These are phyloP conservation scores for Hippolais icterina DNA, from an alignment of 2,113 vertebrate genomes.

Conservation along the genomic window DNA sequence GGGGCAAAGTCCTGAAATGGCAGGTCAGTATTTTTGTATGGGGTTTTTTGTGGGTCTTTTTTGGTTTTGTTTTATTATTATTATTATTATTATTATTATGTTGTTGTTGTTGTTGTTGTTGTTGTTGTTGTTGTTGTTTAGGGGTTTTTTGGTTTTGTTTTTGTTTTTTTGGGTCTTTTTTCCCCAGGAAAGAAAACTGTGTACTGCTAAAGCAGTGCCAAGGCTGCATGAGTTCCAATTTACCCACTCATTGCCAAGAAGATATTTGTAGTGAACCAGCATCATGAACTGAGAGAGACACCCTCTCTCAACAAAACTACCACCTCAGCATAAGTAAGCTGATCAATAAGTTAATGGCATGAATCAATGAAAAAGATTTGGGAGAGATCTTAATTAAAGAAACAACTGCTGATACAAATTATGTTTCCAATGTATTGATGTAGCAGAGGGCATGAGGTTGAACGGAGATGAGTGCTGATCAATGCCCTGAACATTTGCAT, in stretches of 20 bases:
- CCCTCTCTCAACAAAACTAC: constrained; percentile 61
- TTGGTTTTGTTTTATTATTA: no score
- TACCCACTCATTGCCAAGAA: neutral
- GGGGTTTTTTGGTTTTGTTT: no score
- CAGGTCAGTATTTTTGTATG: neutral
- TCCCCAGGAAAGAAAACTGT: neutral
- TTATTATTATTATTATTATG: no score
- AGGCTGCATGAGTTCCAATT: neutral
- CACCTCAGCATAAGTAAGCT: constrained; percentile 78
- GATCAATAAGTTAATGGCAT: constrained; percentile 89
- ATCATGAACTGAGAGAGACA: neutral
- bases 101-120: no score
- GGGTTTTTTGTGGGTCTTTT: neutral
- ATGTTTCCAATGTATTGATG: constrained; percentile 88
- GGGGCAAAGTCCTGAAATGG: neutral
- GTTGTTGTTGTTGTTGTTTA: no score
- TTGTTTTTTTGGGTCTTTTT: neutral
- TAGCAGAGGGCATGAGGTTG: constrained; percentile 65
- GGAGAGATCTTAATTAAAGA: constrained; percentile 95
- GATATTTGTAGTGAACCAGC: neutral
- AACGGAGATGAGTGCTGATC: constrained; percentile 74
- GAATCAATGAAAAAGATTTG: constrained; percentile 88
- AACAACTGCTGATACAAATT: constrained; percentile 95
- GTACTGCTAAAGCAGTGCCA: neutral
- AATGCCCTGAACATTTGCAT: constrained; percentile 84